These are phyloP conservation scores for Drosophila recens DNA, from an alignment of 2,888 invertebrate genomes.

Conservation along the genomic window DNA sequence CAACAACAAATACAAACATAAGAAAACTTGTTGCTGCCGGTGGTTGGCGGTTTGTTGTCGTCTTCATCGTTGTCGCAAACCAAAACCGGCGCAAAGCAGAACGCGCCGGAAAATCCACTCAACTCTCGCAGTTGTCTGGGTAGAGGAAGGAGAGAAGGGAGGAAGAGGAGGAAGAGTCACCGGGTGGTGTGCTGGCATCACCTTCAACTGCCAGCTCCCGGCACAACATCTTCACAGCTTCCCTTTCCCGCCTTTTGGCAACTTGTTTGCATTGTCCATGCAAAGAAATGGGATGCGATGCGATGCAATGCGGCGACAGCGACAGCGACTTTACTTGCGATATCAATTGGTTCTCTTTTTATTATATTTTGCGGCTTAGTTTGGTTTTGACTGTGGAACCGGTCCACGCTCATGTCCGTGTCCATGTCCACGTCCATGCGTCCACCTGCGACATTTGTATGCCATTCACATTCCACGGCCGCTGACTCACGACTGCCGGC, in stretches of 20 bases:
- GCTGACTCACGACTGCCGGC: slow-evolving; percentile 69
- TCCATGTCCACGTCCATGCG: slow-evolving; percentile 33
- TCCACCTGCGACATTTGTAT: slow-evolving; percentile 74
- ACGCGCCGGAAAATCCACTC: slow-evolving; percentile 72
- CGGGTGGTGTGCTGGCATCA: slow-evolving; percentile 22
- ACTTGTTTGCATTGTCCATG: slow-evolving; percentile 66
- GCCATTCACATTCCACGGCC: slow-evolving; percentile 77
- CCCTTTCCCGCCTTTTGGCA: slow-evolving; percentile 30
- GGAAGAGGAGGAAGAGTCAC: slow-evolving; percentile 9
- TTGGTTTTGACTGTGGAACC: slow-evolving; percentile 45
- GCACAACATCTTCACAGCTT: slow-evolving; percentile 11
- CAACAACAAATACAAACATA: slow-evolving; percentile 36
- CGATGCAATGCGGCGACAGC: slow-evolving; percentile 5
- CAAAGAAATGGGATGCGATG: background rate
- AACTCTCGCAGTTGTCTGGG: slow-evolving; percentile 20
- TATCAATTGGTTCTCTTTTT: slow-evolving; percentile 62
- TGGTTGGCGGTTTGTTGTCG: slow-evolving; percentile 47
- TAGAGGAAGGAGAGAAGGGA: background rate
- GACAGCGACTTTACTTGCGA: slow-evolving; percentile 28
- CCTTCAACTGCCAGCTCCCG: slow-evolving; percentile 28
- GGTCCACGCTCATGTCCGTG: slow-evolving; percentile 41
- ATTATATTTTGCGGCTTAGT: slow-evolving; percentile 39
- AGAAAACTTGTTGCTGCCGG: slow-evolving; percentile 70
- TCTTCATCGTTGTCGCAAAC: slow-evolving; percentile 33
- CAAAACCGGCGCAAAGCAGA: slow-evolving; percentile 70